Evolutionary conservation across 2,888 invertebrate species (phyloP).

Genomic region (Pilophorus perplexus): DNA sequence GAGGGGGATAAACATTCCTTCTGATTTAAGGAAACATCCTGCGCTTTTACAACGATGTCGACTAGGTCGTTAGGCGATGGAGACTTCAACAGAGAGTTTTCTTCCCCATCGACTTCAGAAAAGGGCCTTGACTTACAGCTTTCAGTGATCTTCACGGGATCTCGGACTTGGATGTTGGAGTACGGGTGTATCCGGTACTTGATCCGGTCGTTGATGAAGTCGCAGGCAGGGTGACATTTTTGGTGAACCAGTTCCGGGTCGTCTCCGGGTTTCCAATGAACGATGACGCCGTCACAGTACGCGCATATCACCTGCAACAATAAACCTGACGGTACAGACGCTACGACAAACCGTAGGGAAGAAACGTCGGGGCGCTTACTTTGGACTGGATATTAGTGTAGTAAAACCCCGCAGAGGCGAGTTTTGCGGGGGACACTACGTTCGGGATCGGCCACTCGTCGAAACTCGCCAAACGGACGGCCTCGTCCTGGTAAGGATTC

Average conservation of each 20-base stretch:
- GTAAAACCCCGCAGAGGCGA: conserved; percentile 83
- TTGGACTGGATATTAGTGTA: conserved; percentile 68
- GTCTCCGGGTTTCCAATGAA: conserved; percentile 66
- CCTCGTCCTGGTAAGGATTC: conserved; percentile 54
- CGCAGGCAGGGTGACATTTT: conserved; percentile 61
- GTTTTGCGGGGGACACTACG: conserved; percentile 65
- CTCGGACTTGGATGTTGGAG: conserved; percentile 11
- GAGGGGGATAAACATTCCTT: no score
- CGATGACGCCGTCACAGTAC: conserved; percentile 71
- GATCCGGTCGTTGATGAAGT: conserved; percentile 24
- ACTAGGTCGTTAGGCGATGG: no score
- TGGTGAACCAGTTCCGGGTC: conserved; percentile 68
- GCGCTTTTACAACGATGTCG: no score
- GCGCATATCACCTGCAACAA: conserved; percentile 67
- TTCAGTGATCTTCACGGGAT: not conserved
- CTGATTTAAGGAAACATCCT: no score
- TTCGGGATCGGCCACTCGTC: conserved; percentile 67
- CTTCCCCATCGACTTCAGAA: not conserved
- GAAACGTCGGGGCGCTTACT: no score
- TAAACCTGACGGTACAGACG: not conserved
- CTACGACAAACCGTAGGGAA: no score
- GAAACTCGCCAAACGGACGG: conserved; percentile 67
- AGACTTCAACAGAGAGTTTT: no score
- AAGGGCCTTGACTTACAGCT: conserved; percentile 11
- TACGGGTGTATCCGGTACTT: conserved; percentile 22